Conservation (phyloP, 37 sponge, comb jelly and placozoan genomes). For the Oscarella lobularis region DNA sequence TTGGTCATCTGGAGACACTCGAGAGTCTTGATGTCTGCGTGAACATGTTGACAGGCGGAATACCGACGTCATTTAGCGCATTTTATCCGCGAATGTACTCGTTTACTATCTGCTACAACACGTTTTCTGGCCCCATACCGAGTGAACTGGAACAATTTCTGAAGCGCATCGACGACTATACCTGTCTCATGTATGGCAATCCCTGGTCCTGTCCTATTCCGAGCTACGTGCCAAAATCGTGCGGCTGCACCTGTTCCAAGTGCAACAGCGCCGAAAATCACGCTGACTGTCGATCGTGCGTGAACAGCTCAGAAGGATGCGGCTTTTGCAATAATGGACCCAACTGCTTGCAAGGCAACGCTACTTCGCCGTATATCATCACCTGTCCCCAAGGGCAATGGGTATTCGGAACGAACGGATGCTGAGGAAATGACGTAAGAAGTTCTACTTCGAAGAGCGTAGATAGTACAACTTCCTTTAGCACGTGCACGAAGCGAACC, state of each 20-base stretch:
- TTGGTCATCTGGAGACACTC: slow-evolving; percentile 25
- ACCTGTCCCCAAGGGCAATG: slow-evolving; percentile 28
- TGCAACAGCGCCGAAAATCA: slow-evolving; percentile 47
- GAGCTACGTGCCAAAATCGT: slow-evolving; percentile 24
- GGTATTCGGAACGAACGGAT: too few species aligned
- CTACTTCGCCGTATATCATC: slow-evolving; percentile 20
- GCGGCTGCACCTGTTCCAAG: slow-evolving; percentile 27
- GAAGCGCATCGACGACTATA: slow-evolving; percentile 27
- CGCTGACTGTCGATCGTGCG: slow-evolving; percentile 27
- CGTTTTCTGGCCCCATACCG: slow-evolving; percentile 9
- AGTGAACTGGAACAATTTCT: slow-evolving; percentile 20
- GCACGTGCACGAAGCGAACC: too few species aligned
- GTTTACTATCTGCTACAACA: slow-evolving; percentile 47
- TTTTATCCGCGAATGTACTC: slow-evolving; percentile 12
- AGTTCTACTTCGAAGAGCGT: too few species aligned
- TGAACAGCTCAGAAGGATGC: slow-evolving; percentile 14
- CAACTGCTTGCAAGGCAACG: slow-evolving; percentile 47
- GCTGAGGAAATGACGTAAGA: too few species aligned
- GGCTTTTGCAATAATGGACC: slow-evolving; percentile 52
- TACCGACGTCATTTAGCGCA: slow-evolving; percentile 32
- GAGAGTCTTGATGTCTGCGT: slow-evolving; percentile 33
- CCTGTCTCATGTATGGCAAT: slow-evolving; percentile 52
- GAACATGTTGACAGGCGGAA: slow-evolving; percentile 34
- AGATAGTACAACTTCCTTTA: too few species aligned
- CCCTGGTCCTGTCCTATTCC: slow-evolving; percentile 73